phyloP scores from a whole-genome alignment of 2,797 vertebrate species.

The Silurus lanzhouensis region DNA sequence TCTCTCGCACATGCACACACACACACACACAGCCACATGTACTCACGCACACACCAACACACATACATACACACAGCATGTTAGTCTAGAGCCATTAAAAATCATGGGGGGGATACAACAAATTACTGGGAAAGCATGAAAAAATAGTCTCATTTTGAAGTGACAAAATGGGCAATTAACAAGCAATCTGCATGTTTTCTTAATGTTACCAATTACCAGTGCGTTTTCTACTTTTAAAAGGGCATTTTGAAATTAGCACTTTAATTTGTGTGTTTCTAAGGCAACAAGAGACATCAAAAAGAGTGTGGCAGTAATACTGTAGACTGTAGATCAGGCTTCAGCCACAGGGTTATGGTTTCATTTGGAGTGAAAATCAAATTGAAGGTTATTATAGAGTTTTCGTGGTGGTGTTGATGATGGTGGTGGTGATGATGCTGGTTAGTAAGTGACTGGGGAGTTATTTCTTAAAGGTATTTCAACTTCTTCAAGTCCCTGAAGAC shows the following conservation, averaged over 20 bases:
- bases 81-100: conserved; percentile 46
- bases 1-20: neutral
- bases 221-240: conserved; percentile 30
- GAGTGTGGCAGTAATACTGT: neutral
- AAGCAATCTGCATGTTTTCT: conserved; percentile 50
- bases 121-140: conserved; percentile 41
- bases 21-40: neutral
- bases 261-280: conserved; percentile 76
- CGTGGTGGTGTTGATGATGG: neutral
- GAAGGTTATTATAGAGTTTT: neutral
- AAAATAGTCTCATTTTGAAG: conserved; percentile 48
- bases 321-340: conserved; percentile 4
- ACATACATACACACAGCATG: conserved; percentile 24
- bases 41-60: neutral
- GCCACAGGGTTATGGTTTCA: neutral
- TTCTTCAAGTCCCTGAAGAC: neutral
- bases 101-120: conserved; percentile 37
- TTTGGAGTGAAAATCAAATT: neutral
- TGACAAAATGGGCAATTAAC: conserved; percentile 53
- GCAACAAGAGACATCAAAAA: conserved; percentile 24
- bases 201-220: conserved; percentile 46
- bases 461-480: neutral
- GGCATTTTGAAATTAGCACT: conserved; percentile 72
- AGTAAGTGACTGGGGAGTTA: too few species aligned
- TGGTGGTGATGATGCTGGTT: neutral